Conservation (phyloP, 2,888 invertebrate genomes). For the Homarus gammarus region DNA sequence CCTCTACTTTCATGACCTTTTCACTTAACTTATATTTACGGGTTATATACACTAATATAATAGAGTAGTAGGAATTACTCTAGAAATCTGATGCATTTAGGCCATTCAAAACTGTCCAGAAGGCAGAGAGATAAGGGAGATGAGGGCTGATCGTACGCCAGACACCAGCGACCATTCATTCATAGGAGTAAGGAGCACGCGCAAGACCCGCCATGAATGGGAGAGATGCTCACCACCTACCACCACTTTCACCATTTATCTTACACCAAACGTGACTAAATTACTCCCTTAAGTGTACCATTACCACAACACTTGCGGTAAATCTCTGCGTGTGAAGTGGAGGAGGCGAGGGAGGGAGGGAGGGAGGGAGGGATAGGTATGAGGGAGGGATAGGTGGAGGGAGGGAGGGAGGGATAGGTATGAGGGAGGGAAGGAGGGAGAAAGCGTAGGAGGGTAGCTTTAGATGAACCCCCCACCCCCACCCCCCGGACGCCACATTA, state of each 20-base stretch:
- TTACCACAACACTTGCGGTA: background rate
- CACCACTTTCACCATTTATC: background rate
- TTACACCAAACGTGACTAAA: background rate
- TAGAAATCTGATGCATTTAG: background rate
- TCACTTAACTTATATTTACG: background rate
- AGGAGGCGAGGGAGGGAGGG: slow-evolving; percentile 16
- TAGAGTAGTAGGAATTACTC: background rate
- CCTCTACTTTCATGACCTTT: background rate
- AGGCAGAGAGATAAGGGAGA: background rate
- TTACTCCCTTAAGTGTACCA: background rate
- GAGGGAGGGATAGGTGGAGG: background rate
- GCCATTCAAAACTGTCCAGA: background rate
- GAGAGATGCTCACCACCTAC: too few species aligned
- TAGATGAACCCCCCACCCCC: too few species aligned
- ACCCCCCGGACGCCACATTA: too few species aligned
- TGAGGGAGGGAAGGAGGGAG: too few species aligned
- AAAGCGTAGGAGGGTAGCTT: too few species aligned
- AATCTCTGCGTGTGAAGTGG: background rate
- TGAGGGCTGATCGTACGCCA: background rate
- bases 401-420: too few species aligned
- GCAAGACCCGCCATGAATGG: slow-evolving; percentile 21
- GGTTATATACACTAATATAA: background rate
- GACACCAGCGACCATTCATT: slow-evolving; percentile 39
- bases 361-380: background rate
- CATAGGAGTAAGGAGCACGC: slow-evolving; percentile 33